Conservation (phyloP, 2,113 vertebrate species). For the Nycticebus coucang region DNA sequence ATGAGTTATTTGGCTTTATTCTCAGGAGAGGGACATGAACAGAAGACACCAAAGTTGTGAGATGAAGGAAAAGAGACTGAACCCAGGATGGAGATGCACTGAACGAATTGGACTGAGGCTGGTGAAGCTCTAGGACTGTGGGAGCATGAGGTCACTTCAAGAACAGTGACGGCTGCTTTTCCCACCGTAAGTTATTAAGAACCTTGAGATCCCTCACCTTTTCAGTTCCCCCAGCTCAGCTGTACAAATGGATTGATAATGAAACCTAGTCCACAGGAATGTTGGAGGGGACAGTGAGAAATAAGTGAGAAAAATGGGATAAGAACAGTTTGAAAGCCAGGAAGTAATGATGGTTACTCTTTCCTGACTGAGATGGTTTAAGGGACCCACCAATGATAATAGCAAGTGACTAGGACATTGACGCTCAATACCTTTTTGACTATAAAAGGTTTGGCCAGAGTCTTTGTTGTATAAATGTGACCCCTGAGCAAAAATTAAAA, state of each 20-base stretch:
- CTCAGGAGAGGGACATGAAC: not conserved
- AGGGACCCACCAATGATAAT: not conserved
- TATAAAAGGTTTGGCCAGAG: not conserved
- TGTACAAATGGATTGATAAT: not conserved
- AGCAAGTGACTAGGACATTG: not conserved
- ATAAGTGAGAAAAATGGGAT: not conserved
- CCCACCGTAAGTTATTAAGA: not conserved
- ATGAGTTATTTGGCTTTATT: constrained; percentile 46
- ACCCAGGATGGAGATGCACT: not conserved
- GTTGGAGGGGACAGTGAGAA: no score
- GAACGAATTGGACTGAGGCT: not conserved
- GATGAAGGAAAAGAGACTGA: not conserved
- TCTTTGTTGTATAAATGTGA: not conserved
- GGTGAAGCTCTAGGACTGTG: no score
- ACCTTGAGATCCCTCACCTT: not conserved
- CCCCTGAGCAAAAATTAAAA: not conserved
- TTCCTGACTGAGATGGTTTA: not conserved
- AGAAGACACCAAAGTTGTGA: not conserved
- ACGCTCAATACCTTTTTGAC: not conserved
- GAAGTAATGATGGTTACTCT: not conserved
- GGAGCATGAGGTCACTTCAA: not conserved
- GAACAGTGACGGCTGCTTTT: not conserved
- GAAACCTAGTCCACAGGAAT: not conserved
- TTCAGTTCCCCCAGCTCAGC: not conserved
- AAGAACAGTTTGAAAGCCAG: not conserved